Percentiles rank a stretch among this genome's conserved stretches.
phyloP scores from a whole-genome alignment of 1,140 invertebrate genomes.

The Scaptodrosophila lebanonensis region DNA sequence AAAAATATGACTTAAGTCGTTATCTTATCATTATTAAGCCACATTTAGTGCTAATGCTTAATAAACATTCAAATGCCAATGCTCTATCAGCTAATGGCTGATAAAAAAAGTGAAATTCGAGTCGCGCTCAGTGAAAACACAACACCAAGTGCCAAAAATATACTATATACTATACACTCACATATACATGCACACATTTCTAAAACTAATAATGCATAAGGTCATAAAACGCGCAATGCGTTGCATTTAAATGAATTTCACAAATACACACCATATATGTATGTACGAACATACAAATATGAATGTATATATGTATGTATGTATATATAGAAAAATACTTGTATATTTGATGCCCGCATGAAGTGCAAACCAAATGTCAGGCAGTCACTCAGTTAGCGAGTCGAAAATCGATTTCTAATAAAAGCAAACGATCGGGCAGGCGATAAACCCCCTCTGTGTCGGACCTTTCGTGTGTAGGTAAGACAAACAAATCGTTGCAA shows the following conservation, averaged over 20 bases:
- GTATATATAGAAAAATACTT: no score
- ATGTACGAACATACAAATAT: no score
- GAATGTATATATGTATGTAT: no score
- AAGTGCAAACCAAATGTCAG: slow-evolving; percentile 2
- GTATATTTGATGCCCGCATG: no score
- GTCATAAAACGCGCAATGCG: no score
- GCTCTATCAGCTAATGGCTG: slow-evolving; percentile 17
- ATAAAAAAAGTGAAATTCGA: slow-evolving; percentile 13
- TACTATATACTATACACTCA: no score
- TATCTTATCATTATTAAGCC: no score
- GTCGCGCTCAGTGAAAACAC: background rate
- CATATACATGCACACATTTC: no score
- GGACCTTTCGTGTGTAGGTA: no score
- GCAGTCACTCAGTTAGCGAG: slow-evolving; percentile 17
- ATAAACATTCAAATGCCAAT: slow-evolving; percentile 44
- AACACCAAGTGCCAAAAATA: slow-evolving; percentile 28
- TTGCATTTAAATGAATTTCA: slow-evolving; percentile 30
- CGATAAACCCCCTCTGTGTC: slow-evolving; percentile 3
- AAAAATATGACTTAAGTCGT: no score
- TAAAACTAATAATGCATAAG: no score
- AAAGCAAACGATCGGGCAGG: slow-evolving; percentile 2
- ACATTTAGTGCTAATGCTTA: slow-evolving; percentile 19
- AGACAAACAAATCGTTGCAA: slow-evolving; percentile 23
- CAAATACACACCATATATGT: no score
- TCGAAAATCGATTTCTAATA: slow-evolving; percentile 64